phyloP scores from a whole-genome alignment of 2,797 vertebrate genomes.

The Galaxias olidus region DNA sequence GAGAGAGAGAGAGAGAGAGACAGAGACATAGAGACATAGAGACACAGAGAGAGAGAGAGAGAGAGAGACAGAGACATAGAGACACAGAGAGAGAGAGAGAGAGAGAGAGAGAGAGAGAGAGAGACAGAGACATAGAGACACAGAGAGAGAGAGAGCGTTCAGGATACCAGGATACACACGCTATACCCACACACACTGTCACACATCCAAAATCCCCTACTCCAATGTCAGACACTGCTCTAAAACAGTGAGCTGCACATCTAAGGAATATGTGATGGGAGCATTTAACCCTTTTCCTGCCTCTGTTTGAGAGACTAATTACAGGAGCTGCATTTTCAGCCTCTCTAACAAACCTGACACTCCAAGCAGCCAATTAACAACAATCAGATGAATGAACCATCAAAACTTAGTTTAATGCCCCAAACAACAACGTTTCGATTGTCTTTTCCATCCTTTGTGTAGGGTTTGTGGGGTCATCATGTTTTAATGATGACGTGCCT shows the following conservation, averaged over 20 bases:
- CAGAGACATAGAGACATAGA: background rate
- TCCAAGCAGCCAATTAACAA: constrained; percentile 61
- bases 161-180: background rate
- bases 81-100: too few species aligned
- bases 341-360: constrained; percentile 61
- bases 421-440: constrained; percentile 66
- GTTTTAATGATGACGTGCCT: background rate
- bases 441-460: background rate
- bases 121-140: constrained; percentile 31
- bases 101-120: too few species aligned
- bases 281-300: constrained; percentile 46
- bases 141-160: constrained; percentile 26
- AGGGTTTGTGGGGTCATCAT: background rate
- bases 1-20: background rate
- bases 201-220: background rate
- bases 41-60: too few species aligned
- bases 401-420: constrained; percentile 63
- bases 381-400: constrained; percentile 62
- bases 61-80: too few species aligned
- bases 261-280: constrained; percentile 35
- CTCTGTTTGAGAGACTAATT: constrained; percentile 42
- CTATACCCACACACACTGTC: background rate
- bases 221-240: constrained; percentile 32
- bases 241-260: constrained; percentile 25
- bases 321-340: constrained; percentile 36